Evolutionary conservation across 2,797 vertebrate species (phyloP).

Genomic region (Meriones psammophilus): DNA sequence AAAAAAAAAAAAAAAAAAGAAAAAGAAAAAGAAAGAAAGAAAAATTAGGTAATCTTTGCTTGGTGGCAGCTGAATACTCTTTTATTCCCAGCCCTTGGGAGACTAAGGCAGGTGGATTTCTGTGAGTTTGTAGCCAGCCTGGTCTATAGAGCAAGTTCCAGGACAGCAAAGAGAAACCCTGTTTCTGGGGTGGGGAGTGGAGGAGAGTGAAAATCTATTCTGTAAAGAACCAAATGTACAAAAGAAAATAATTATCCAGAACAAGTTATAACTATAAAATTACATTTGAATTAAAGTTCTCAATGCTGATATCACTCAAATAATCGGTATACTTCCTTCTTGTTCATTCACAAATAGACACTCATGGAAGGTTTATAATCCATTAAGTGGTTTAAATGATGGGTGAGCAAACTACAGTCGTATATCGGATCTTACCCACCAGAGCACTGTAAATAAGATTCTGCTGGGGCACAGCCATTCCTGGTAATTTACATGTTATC

Average conservation of each 20-base stretch:
- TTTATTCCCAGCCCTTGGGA: too few relatives aligned
- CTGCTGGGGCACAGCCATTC: neutral
- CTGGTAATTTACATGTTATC: neutral
- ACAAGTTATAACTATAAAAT: constrained; percentile 17
- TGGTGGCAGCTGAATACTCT: too few relatives aligned
- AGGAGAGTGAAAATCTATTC: neutral
- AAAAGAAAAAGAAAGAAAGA: too few relatives aligned
- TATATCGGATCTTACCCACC: neutral
- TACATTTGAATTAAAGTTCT: constrained; percentile 33
- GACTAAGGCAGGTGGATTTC: too few relatives aligned
- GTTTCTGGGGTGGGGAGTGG: neutral
- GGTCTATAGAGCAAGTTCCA: too few relatives aligned
- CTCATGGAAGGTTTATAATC: neutral
- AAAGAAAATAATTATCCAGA: constrained; percentile 18
- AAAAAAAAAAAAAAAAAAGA: too few relatives aligned
- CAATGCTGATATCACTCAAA: neutral
- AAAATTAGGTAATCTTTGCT: too few relatives aligned
- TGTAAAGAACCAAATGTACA: neutral
- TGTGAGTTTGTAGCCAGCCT: too few relatives aligned
- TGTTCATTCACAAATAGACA: neutral
- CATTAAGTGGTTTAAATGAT: constrained; percentile 8
- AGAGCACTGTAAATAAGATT: neutral
- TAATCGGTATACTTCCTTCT: neutral
- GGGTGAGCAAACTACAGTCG: neutral
- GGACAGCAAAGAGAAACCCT: neutral